phyloP scores from a whole-genome alignment of 2,113 vertebrate species.

The Balaeniceps rex region DNA sequence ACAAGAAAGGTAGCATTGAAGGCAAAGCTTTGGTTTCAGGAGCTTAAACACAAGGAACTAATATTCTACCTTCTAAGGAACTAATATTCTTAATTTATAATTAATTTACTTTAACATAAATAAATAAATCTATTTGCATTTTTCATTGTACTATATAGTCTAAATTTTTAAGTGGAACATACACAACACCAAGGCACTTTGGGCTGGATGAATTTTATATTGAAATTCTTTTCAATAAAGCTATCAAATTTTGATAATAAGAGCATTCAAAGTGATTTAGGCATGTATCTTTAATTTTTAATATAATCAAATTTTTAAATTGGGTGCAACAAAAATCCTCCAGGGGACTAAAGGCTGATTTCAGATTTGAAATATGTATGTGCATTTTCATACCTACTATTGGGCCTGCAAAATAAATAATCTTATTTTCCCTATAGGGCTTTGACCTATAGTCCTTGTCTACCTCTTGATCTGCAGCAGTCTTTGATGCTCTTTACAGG shows the following conservation, averaged over 20 bases:
- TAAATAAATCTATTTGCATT: neutral
- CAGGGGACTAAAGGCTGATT: neutral
- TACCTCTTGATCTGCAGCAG: neutral
- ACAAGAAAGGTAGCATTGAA: neutral
- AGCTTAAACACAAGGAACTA: neutral
- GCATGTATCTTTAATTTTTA: neutral
- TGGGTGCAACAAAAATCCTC: neutral
- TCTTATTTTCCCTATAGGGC: neutral
- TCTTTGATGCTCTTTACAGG: neutral
- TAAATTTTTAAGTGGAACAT: neutral
- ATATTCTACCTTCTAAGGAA: neutral
- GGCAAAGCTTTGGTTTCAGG: neutral
- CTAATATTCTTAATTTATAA: neutral
- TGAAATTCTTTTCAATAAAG: neutral
- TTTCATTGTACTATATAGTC: neutral
- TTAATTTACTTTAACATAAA: neutral
- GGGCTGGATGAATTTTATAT: neutral
- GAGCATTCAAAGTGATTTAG: neutral
- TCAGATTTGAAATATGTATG: neutral
- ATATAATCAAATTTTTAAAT: neutral
- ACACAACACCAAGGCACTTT: neutral
- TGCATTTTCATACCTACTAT: neutral
- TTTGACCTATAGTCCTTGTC: neutral
- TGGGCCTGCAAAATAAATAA: neutral
- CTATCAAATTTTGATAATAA: neutral